Evolutionary conservation across 2,113 vertebrate species (phyloP).

Genomic region (Scytalopus superciliaris): DNA sequence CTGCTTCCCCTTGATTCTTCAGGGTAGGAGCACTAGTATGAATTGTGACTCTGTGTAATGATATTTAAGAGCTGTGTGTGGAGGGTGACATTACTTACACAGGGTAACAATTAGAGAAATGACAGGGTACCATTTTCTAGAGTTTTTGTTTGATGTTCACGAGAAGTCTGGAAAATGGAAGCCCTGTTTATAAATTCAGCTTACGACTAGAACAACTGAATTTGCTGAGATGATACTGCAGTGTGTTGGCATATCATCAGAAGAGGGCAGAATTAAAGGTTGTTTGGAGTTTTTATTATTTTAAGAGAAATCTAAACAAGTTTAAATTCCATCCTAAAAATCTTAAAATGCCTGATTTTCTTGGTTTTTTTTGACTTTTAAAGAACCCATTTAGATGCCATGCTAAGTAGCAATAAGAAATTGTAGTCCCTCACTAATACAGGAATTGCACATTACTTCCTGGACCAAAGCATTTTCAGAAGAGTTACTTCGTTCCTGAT

Average conservation of each 20-base stretch:
- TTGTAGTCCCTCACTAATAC: accelerated
- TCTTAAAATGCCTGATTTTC: not conserved
- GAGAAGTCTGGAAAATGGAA: not conserved
- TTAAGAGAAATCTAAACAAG: not conserved
- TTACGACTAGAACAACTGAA: not conserved
- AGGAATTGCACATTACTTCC: not conserved
- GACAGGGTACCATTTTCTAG: not conserved
- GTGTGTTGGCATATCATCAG: not conserved
- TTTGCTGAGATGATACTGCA: not conserved
- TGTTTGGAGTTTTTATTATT: not conserved
- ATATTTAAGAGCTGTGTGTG: accelerated
- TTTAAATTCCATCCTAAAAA: not conserved
- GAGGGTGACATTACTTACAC: not conserved
- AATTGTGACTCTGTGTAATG: not conserved
- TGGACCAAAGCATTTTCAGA: not conserved
- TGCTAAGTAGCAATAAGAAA: not conserved
- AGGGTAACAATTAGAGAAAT: not conserved
- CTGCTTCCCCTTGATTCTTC: not conserved
- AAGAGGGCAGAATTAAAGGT: not conserved
- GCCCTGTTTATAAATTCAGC: not conserved
- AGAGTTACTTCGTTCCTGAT: not conserved
- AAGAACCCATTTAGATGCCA: not conserved
- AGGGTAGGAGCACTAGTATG: not conserved
- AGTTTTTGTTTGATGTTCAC: not conserved
- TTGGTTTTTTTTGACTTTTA: not conserved